Evolutionary conservation across 2,113 vertebrate species (phyloP).

Genomic region (Trochalopteron elliotii): DNA sequence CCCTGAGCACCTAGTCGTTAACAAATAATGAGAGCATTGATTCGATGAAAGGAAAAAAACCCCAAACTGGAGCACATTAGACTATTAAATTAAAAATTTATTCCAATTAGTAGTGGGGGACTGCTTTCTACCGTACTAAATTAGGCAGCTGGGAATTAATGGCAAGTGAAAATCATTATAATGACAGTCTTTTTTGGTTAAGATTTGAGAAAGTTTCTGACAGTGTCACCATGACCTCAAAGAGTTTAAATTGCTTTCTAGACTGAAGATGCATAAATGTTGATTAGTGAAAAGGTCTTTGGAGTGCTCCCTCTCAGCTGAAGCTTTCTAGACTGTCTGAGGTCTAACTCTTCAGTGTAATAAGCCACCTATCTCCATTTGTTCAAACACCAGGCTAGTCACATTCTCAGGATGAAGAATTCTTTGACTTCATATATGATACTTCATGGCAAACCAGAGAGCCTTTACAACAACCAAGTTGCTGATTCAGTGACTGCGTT

Average conservation of each 20-base stretch:
- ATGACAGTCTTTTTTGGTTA: background rate
- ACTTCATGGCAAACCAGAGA: background rate
- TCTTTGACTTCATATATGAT: background rate
- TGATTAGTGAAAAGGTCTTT: background rate
- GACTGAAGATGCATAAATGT: background rate
- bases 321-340: background rate
- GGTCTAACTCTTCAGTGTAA: background rate
- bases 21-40: constrained; percentile 32
- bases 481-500: background rate
- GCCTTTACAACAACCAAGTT: background rate
- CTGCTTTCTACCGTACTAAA: background rate
- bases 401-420: background rate
- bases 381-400: background rate
- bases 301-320: background rate
- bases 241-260: background rate
- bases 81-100: constrained; percentile 54
- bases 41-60: background rate
- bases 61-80: background rate
- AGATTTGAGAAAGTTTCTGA: background rate
- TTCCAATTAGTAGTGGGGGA: constrained; percentile 33
- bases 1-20: background rate
- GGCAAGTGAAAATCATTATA: constrained; percentile 25
- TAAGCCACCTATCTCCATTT: background rate
- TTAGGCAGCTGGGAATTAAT: constrained; percentile 42
- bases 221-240: background rate